These are phyloP conservation scores for Phalacrocorax carbo DNA, from an alignment of 2,113 vertebrate species.

Conservation along the genomic window DNA sequence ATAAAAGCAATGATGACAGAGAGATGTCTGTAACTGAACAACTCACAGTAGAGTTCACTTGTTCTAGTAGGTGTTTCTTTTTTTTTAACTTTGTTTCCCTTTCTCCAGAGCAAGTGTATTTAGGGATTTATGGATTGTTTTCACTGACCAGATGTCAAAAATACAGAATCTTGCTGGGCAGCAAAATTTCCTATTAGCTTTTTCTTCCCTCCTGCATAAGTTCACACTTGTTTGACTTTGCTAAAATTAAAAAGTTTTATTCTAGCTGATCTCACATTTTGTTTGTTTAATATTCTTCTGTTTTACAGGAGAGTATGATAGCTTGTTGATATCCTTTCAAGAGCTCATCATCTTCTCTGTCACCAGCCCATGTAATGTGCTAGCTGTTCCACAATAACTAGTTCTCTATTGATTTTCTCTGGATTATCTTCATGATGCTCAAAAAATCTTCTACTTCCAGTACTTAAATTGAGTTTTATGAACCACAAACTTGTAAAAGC, in stretches of 20 bases:
- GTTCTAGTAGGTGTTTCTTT: not conserved
- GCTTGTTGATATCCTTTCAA: not conserved
- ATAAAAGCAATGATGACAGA: constrained; percentile 47
- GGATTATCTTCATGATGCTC: not conserved
- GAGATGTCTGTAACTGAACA: constrained; percentile 34
- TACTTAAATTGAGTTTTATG: not conserved
- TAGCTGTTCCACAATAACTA: not conserved
- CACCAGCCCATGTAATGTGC: not conserved
- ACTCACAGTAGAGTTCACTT: not conserved
- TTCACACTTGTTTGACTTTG: not conserved
- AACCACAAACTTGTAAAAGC: not conserved
- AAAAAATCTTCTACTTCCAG: not conserved
- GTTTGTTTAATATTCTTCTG: not conserved
- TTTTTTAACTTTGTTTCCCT: not conserved
- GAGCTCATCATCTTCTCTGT: not conserved
- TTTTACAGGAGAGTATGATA: not conserved
- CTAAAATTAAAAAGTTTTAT: not conserved
- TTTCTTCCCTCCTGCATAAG: not conserved
- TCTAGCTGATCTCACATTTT: not conserved
- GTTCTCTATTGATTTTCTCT: not conserved
- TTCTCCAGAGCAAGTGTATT: not conserved
- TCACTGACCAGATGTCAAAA: not conserved
- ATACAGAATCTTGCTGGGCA: not conserved
- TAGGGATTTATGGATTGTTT: not conserved
- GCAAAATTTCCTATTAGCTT: not conserved